These are phyloP conservation scores for Nasonia giraulti DNA, from an alignment of 1,140 invertebrate species.

Conservation along the genomic window DNA sequence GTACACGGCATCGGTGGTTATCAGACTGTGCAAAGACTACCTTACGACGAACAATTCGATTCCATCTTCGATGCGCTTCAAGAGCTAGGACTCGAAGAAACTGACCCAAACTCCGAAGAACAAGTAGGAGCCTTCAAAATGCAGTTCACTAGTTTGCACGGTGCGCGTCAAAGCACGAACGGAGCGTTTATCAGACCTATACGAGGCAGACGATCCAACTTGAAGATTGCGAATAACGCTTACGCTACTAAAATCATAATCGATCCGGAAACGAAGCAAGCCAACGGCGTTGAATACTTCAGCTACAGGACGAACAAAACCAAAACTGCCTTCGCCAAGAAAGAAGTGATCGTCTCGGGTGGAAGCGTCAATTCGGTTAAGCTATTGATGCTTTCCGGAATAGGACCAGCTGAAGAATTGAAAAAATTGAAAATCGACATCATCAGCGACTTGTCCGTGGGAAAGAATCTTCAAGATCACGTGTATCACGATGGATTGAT, in stretches of 20 bases:
- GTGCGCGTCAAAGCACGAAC: conserved; percentile 4
- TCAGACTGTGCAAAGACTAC: conserved; percentile 60
- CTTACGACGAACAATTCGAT: conserved; percentile 76
- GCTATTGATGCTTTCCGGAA: conserved; percentile 7
- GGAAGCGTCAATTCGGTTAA: not conserved
- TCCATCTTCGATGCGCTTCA: conserved; percentile 48
- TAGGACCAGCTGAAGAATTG: conserved; percentile 5
- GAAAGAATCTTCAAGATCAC: conserved; percentile 27
- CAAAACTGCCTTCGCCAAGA: not conserved
- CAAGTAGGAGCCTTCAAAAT: not conserved
- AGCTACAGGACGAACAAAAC: not conserved
- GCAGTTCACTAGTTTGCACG: not conserved
- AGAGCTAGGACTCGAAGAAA: not conserved
- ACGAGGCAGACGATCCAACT: conserved; percentile 6
- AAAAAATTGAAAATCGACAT: not conserved
- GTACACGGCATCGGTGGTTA: conserved; percentile 53
- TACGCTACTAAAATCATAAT: conserved; percentile 23
- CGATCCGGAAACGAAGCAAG: not conserved
- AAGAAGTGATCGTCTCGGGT: conserved; percentile 16
- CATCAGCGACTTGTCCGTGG: not conserved
- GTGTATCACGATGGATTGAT: conserved; percentile 45
- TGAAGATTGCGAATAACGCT: conserved; percentile 53
- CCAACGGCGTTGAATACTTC: not conserved
- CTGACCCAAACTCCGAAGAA: not conserved
- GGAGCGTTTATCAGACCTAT: conserved; percentile 19